These are phyloP conservation scores for Tortrix viridana DNA, from an alignment of 2,888 invertebrate genomes.

Conservation along the genomic window DNA sequence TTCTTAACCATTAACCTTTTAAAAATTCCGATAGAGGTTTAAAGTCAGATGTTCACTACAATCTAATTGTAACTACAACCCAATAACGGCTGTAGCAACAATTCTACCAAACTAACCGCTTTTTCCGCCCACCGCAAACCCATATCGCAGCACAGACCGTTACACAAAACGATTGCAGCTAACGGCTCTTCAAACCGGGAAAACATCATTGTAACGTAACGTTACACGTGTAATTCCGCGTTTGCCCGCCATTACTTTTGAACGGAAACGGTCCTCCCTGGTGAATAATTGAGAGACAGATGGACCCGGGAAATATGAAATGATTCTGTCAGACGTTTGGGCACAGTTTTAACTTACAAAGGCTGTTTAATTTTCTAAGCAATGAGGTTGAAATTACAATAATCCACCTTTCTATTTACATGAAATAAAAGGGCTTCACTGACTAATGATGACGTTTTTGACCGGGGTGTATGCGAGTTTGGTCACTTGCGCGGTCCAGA, in stretches of 20 bases:
- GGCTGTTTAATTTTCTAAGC: too few relatives aligned
- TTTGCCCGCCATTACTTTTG: constrained; percentile 77
- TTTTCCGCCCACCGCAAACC: constrained; percentile 29
- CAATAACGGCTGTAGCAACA: constrained; percentile 18
- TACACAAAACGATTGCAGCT: constrained; percentile 70
- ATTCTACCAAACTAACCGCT: constrained; percentile 14
- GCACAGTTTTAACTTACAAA: constrained; percentile 29
- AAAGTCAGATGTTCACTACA: too few relatives aligned
- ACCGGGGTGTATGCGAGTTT: neutral
- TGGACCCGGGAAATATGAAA: constrained; percentile 77
- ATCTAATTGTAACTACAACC: neutral
- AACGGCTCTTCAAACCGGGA: constrained; percentile 73
- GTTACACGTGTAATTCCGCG: constrained; percentile 68
- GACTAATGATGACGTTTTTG: constrained; percentile 19
- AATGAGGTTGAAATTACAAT: too few relatives aligned
- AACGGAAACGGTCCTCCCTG: constrained; percentile 56
- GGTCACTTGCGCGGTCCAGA: too few relatives aligned
- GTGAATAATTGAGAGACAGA: constrained; percentile 80
- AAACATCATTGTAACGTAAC: constrained; percentile 61
- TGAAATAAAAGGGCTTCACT: constrained; percentile 38
- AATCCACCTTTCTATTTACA: too few relatives aligned
- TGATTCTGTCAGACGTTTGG: constrained; percentile 63
- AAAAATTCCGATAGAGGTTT: too few relatives aligned
- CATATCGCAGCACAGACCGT: constrained; percentile 46
- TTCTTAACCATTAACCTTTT: too few relatives aligned